Percentiles rank a stretch among this genome's conserved stretches.
Conservation (phyloP, 2,797 vertebrate species). For the Helarctos malayanus region DNA sequence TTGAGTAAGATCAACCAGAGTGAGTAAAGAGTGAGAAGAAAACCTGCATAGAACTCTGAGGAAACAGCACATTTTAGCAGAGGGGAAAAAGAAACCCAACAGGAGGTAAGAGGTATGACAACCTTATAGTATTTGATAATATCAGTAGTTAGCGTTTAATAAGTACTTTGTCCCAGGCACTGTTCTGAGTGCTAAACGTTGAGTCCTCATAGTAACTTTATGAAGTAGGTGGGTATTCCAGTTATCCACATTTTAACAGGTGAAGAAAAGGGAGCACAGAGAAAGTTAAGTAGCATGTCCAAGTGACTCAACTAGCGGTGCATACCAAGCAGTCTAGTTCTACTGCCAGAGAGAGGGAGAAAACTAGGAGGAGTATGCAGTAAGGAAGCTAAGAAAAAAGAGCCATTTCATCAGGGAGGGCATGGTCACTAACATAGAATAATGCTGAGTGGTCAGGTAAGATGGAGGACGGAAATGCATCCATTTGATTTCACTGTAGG, state of each 20-base stretch:
- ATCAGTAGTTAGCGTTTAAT: constrained; percentile 44
- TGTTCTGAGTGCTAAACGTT: neutral
- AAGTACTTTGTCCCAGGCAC: constrained; percentile 24
- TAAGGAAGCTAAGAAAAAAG: constrained; percentile 31
- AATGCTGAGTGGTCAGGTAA: neutral
- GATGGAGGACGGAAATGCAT: constrained; percentile 8
- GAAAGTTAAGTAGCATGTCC: constrained; percentile 50
- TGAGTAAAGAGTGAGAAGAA: constrained; percentile 40
- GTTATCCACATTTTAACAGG: constrained; percentile 48
- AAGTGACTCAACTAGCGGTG: neutral
- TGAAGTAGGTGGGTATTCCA: neutral
- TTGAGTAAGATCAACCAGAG: neutral
- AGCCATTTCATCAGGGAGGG: neutral
- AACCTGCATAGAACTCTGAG: neutral
- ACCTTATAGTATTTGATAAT: neutral
- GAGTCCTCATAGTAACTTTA: constrained; percentile 8
- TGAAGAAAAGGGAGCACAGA: constrained; percentile 38
- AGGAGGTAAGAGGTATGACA: neutral
- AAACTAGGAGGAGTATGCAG: neutral
- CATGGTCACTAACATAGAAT: constrained; percentile 1
- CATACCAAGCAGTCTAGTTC: constrained; percentile 22
- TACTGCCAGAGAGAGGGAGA: neutral
- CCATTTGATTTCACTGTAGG: constrained; percentile 29
- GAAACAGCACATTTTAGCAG: constrained; percentile 20
- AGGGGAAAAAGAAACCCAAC: constrained; percentile 24